Percentiles rank a stretch among this genome's conserved stretches.
Evolutionary conservation across 2,113 vertebrate genomes (phyloP).

Genomic region (Cololabis saira): DNA sequence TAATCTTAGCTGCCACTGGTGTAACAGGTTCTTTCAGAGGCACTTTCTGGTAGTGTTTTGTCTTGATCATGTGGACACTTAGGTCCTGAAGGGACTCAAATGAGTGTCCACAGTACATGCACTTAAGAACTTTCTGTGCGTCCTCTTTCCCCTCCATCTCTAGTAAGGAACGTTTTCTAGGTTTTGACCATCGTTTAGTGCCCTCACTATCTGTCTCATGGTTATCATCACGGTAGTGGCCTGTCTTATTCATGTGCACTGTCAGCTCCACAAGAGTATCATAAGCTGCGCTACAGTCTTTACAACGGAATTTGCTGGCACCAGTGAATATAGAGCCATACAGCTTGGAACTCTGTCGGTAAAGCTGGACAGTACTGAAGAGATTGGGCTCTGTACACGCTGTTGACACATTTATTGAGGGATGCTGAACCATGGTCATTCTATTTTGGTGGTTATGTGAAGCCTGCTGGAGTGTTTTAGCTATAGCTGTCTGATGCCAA

Average conservation of each 20-base stretch:
- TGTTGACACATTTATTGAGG: slow-evolving; percentile 50
- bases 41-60: slow-evolving; percentile 99
- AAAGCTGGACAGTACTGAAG: slow-evolving; percentile 98
- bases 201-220: slow-evolving; percentile 94
- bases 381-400: slow-evolving; percentile 87
- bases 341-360: slow-evolving; percentile 97
- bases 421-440: slow-evolving; percentile 61
- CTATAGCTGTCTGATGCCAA: slow-evolving; percentile 98
- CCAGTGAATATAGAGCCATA: slow-evolving; percentile 99
- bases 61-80: slow-evolving; percentile 99
- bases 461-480: slow-evolving; percentile 95
- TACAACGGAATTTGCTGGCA: slow-evolving; percentile 98
- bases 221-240: slow-evolving; percentile 99
- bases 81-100: slow-evolving; percentile 99
- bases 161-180: slow-evolving; percentile 95
- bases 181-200: slow-evolving; percentile 97
- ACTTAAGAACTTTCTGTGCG: slow-evolving; percentile 98
- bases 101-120: slow-evolving; percentile 99
- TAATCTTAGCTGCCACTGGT: slow-evolving; percentile 94
- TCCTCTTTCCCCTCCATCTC: slow-evolving; percentile 99
- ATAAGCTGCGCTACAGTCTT: slow-evolving; percentile 97
- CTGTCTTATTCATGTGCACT: slow-evolving; percentile 98
- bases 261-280: slow-evolving; percentile 97
- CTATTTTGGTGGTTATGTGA: slow-evolving; percentile 87
- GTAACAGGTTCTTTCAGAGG: slow-evolving; percentile 99